Evolutionary conservation across 2,888 invertebrate species (phyloP).

Genomic region (Adela reaumurella): DNA sequence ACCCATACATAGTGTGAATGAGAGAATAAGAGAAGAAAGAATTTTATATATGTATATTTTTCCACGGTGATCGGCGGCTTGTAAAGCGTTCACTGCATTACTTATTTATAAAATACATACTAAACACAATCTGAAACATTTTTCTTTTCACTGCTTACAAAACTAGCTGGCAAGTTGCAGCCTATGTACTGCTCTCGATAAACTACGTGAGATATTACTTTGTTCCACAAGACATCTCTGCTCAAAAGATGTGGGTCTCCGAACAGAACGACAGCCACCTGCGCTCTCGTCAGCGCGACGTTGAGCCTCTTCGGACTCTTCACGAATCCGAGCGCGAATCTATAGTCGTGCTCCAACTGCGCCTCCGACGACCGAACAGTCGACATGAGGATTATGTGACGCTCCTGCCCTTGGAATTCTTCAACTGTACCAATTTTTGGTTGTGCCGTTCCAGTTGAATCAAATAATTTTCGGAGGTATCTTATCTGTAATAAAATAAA

Average conservation of each 20-base stretch:
- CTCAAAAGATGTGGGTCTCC: constrained; percentile 76
- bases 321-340: constrained; percentile 53
- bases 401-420: constrained; percentile 85
- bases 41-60: background rate
- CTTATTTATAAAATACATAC: no score
- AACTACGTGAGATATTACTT: background rate
- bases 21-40: background rate
- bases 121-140: no score
- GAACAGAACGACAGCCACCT: constrained; percentile 73
- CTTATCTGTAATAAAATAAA: constrained; percentile 76
- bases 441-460: constrained; percentile 34
- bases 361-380: constrained; percentile 67
- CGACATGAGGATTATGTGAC: constrained; percentile 73
- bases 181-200: constrained; percentile 1
- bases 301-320: constrained; percentile 72
- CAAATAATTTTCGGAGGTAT: constrained; percentile 38
- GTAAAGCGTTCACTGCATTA: no score
- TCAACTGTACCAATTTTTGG: constrained; percentile 78
- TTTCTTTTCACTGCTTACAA: background rate
- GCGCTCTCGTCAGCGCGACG: constrained; percentile 84
- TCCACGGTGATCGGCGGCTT: no score
- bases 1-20: background rate
- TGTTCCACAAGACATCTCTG: constrained; percentile 64
- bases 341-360: constrained; percentile 45
- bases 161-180: constrained; percentile 2